Evolutionary conservation across 2,888 invertebrate species (phyloP), one percentile per base, ranked within the genome.

Genomic region (Ophioninae sp.): DNA sequence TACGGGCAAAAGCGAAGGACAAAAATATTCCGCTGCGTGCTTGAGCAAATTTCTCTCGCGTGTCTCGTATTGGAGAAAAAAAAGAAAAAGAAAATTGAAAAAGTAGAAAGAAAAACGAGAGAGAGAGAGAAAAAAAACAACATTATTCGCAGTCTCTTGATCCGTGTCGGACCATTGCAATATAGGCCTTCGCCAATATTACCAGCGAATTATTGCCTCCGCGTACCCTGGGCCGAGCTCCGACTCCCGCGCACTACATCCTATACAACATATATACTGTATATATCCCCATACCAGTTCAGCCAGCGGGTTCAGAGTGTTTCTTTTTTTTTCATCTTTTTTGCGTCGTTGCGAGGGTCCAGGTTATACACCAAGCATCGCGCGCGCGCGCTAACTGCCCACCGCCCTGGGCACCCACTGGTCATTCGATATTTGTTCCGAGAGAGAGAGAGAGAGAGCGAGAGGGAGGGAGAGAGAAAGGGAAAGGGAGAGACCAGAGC

Each of bases 341-440:
- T 74, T 65, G 68, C 72, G 30, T 76, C 74, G 79, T 86, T 84
- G 86, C 83, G 85, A 83, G 83, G 85, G 85, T 86, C 84, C 85
- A 84, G 84, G 84, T 84, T 81, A 70, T 79, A 75, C 83, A 67
- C 59, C 73, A 57, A 74, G 81, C 69, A 82, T 70, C 79, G 69
- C 79, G 79, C 82, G 74, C 82, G 74, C 82, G 77, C 86, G 82
- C 82, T 81, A 85, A 83, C 80, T 81, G 81, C 82, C 78, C 85
- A 81, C 67, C 81, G 84, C 83, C 79, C 65, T 81, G 84, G 84
- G 86, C 82, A 83, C 77, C 80, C 83, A 85, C 85, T 82, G 86
- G 85, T 87, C 88, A 88, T 88, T 87, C 85, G 81, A 84, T 86
- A 85, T 88, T 85, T 78, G 86, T 85, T 85, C 76, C 81, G 64